Conservation (phyloP, 2,797 vertebrate species). For the Siniperca undulata region DNA sequence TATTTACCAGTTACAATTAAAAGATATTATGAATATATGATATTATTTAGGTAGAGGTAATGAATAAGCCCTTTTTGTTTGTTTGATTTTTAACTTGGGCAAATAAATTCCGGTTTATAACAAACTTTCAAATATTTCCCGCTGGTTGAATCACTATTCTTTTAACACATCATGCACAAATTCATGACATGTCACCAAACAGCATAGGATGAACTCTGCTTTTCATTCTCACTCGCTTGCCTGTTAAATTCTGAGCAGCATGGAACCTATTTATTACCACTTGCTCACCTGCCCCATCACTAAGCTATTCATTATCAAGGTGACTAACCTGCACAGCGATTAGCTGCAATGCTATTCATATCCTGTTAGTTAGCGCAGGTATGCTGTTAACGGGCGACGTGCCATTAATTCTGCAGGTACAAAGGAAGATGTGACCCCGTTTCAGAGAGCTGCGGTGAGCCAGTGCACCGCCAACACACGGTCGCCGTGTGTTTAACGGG, state of each 20-base stretch:
- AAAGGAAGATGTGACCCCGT: slow-evolving; percentile 72
- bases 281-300: slow-evolving; percentile 63
- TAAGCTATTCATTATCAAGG: slow-evolving; percentile 69
- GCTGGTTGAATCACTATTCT: not conserved
- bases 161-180: slow-evolving; percentile 10
- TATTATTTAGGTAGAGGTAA: not conserved
- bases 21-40: not conserved
- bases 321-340: slow-evolving; percentile 66
- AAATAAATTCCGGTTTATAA: not conserved
- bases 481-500: slow-evolving; percentile 60
- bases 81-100: not conserved
- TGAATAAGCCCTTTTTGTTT: not conserved
- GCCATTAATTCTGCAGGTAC: slow-evolving; percentile 77
- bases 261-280: slow-evolving; percentile 56
- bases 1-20: not conserved
- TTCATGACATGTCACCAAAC: slow-evolving; percentile 27
- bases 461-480: slow-evolving; percentile 39
- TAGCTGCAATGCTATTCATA: slow-evolving; percentile 64
- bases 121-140: not conserved
- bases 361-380: slow-evolving; percentile 65
- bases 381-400: slow-evolving; percentile 51
- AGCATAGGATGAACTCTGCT: slow-evolving; percentile 20
- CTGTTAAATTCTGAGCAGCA: slow-evolving; percentile 41
- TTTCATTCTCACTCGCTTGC: slow-evolving; percentile 36
- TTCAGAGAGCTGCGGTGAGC: slow-evolving; percentile 46